A percentile compares a stretch with the other conserved stretches of the same genome.
Conservation (phyloP, 2,888 invertebrate genomes). For the Pocota personata region DNA sequence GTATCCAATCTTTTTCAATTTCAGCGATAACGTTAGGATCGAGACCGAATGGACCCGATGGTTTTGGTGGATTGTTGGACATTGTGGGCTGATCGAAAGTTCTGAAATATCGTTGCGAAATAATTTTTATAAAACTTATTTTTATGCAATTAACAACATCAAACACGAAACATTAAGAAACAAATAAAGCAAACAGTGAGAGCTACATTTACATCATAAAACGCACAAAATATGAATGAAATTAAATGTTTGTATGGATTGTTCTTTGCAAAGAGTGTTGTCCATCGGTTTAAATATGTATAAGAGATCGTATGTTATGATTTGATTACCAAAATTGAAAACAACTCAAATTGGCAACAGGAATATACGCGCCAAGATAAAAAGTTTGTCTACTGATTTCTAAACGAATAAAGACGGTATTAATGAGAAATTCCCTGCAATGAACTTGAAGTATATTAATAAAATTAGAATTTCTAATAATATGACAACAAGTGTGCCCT, state of each 20-base stretch:
- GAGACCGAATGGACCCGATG: slow-evolving; percentile 90
- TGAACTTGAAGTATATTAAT: slow-evolving; percentile 2
- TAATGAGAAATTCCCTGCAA: not conserved
- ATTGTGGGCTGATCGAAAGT: slow-evolving; percentile 80
- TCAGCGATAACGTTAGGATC: slow-evolving; percentile 89
- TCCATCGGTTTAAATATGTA: not conserved
- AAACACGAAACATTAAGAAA: slow-evolving; percentile 28
- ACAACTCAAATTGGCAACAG: not conserved
- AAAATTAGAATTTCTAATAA: not conserved
- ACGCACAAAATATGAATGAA: slow-evolving; percentile 9
- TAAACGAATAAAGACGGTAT: not conserved
- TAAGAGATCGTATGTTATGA: not conserved
- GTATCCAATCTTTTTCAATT: slow-evolving; percentile 85
- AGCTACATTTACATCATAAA: slow-evolving; percentile 19
- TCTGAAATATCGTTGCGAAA: slow-evolving; percentile 73
- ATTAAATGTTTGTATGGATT: not conserved
- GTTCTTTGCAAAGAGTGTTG: not conserved
- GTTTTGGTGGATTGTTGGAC: slow-evolving; percentile 80
- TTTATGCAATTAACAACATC: not conserved
- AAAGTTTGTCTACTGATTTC: not conserved
- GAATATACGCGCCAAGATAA: not conserved
- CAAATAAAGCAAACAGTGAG: slow-evolving; percentile 36
- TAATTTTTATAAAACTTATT: not conserved
- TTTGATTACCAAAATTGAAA: not conserved
- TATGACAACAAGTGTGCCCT: not conserved